Percentiles rank a stretch among this genome's conserved stretches.
Conservation (phyloP, 2,888 invertebrate species). For the Oscheius onirici region DNA sequence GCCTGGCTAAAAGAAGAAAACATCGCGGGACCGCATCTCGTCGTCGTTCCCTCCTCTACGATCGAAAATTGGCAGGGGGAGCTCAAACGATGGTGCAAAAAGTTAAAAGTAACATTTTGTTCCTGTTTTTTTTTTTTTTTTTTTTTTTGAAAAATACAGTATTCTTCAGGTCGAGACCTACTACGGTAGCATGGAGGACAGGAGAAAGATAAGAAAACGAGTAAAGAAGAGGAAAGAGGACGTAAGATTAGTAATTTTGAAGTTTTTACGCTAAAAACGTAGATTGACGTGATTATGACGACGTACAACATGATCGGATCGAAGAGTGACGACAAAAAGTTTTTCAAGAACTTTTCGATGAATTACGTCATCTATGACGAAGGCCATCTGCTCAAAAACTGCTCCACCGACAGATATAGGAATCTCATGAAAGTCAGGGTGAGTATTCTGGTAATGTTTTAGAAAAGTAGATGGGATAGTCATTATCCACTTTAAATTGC, state of each 20-base stretch:
- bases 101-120: constrained; percentile 43
- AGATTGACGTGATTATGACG: constrained; percentile 63
- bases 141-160: neutral
- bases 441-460: too few relatives aligned
- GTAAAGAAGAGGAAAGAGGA: constrained; percentile 55
- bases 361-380: constrained; percentile 96
- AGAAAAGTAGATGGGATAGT: too few relatives aligned
- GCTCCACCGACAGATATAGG: constrained; percentile 83
- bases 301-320: constrained; percentile 82
- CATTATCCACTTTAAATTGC: too few relatives aligned
- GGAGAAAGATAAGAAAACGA: constrained; percentile 52
- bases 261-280: constrained; percentile 1
- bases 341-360: constrained; percentile 81
- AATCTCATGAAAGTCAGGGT: constrained; percentile 62
- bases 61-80: constrained; percentile 78
- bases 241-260: constrained; percentile 24
- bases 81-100: constrained; percentile 59
- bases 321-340: constrained; percentile 87
- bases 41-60: constrained; percentile 95
- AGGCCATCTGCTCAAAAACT: constrained; percentile 93
- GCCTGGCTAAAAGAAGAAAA: constrained; percentile 85
- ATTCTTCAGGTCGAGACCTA: constrained; percentile 58
- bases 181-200: constrained; percentile 65
- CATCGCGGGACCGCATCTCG: constrained; percentile 82
- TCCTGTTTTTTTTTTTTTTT: neutral